These are phyloP conservation scores for Nomada flava DNA, from an alignment of 2,888 invertebrate genomes.

Conservation along the genomic window DNA sequence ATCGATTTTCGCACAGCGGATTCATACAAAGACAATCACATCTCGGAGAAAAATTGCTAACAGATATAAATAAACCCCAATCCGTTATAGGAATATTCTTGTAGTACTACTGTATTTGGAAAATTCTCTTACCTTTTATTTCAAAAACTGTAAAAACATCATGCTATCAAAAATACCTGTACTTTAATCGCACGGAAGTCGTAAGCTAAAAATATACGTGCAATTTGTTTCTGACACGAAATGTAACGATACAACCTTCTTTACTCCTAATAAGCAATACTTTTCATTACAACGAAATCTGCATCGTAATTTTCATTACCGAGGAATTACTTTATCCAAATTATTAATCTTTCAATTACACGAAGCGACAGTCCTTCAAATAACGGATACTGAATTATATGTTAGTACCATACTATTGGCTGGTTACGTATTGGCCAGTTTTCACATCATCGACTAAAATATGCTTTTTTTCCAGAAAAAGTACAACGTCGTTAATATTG, in stretches of 20 bases:
- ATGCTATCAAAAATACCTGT: too few relatives aligned
- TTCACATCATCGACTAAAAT: background rate
- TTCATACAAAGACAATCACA: conserved; percentile 35
- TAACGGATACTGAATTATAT: background rate
- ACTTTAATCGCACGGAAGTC: too few relatives aligned
- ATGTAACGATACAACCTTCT: too few relatives aligned
- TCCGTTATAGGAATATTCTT: background rate
- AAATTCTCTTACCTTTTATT: background rate
- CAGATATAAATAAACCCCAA: conserved; percentile 39
- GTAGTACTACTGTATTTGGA: background rate
- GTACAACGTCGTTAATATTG: background rate
- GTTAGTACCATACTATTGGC: conserved; percentile 1
- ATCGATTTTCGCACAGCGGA: conserved; percentile 53
- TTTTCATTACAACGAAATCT: too few relatives aligned
- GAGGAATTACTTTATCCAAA: too few relatives aligned
- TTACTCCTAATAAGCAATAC: too few relatives aligned
- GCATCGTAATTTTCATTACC: too few relatives aligned
- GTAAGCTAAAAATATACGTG: too few relatives aligned
- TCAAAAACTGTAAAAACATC: too few relatives aligned
- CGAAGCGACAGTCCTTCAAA: background rate
- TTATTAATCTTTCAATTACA: background rate
- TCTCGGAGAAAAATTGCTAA: conserved; percentile 43
- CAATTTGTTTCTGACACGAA: too few relatives aligned
- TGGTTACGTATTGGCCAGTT: background rate
- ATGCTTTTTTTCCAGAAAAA: background rate